Base-by-base conservation (phyloP, 2,797 vertebrate species). In the Syngnathus acus region DNA sequence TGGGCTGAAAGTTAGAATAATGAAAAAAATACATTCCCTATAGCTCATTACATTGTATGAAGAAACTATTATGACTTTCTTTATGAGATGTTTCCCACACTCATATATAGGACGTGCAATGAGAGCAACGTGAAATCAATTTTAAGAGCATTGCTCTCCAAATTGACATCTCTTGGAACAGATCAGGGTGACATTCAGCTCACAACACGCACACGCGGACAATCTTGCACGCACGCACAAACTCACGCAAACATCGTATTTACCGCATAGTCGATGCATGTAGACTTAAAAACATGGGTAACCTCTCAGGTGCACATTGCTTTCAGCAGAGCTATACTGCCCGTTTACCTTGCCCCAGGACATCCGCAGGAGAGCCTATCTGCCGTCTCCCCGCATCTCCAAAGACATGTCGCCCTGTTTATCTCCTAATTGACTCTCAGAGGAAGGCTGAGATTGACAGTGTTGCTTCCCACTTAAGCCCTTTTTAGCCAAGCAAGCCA, bases 371-470 rank as follows among this genome's bases (percentile, higher is more conserved):
- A 93, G 90, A 88, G 85, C 70, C 85, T 73, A 76, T 88, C 86
- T 80, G 78, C 87, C 81, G 78, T 82, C 86, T 84, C 89, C 32
- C 86, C 84, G 26, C 82, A 80, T 84, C 87, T 87, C 86, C 75
- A 67, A 78, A 91, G 84, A 86, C 86, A 87, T 88, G 79, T 72
- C 77, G 78, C 79, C 78, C 91, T 94, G 88, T 92, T 95, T 93
- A 89, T 92, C 90, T 92, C 81, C 86, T 92, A 94, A 93, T 92
- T 93, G 89, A 93, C 91, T 94, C 91, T 93, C 92, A 76, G 82
- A 92, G 90, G 92, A 89, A 90, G 82, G 79, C 85, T 58, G 72
- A 84, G 88, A 90, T 88, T 86, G 91, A 90, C 82, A 88, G 81
- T 78, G 78, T 90, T 83, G 89, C 84, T 87, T 63, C 74, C 84